A percentile compares a stretch with the other conserved stretches of the same genome.
These are phyloP conservation scores for Leptopilina myrica DNA, from an alignment of 2,888 invertebrate species.

Conservation along the genomic window DNA sequence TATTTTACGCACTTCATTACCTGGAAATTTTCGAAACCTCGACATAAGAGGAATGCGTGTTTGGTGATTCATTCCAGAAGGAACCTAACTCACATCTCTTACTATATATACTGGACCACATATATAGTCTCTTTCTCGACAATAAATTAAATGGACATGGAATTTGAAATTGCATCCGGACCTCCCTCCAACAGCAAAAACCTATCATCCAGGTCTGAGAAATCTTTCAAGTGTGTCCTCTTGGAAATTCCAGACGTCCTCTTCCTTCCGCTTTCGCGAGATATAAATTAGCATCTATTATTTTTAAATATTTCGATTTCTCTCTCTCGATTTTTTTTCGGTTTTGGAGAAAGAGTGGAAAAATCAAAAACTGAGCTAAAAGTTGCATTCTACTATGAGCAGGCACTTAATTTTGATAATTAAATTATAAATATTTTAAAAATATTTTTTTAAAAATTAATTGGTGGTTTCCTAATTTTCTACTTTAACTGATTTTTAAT, in stretches of 20 bases:
- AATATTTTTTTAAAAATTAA: no score
- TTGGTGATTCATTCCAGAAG: constrained; percentile 49
- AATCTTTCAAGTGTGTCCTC: background rate
- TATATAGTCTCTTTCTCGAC: constrained; percentile 35
- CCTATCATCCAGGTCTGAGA: background rate
- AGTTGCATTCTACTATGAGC: no score
- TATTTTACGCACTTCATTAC: constrained; percentile 2
- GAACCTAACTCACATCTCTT: constrained; percentile 15
- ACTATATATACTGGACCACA: background rate
- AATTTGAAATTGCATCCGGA: constrained; percentile 42
- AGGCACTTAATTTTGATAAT: no score
- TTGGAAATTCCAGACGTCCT: constrained; percentile 14
- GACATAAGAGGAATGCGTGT: constrained; percentile 46
- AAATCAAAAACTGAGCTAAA: no score
- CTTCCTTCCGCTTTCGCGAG: constrained; percentile 25
- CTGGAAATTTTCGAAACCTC: background rate
- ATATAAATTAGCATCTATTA: background rate
- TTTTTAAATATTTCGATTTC: background rate
- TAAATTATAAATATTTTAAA: no score
- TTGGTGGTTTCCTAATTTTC: no score
- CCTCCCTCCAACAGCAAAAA: constrained; percentile 19
- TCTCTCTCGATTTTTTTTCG: background rate
- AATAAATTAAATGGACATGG: constrained; percentile 24
- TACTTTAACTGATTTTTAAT: no score
- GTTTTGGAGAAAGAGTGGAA: no score